A percentile compares a stretch with the other conserved stretches of the same genome.
Conservation (phyloP, 2,888 invertebrate genomes). For the Steinernema carpocapsae region DNA sequence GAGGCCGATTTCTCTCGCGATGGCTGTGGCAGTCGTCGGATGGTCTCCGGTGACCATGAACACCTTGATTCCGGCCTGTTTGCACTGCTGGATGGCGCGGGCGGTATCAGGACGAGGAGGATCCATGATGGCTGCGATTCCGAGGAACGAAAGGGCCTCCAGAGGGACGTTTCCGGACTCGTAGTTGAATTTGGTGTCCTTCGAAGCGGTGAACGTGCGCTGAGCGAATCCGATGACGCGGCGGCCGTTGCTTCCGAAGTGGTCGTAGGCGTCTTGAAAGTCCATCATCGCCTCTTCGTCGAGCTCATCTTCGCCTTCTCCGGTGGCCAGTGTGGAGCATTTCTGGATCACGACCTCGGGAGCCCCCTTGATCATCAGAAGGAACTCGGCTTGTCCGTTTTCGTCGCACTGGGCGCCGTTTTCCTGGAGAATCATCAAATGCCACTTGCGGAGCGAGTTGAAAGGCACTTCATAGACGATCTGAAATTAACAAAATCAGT, state of each 20-base stretch:
- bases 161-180: slow-evolving; percentile 40
- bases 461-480: slow-evolving; percentile 61
- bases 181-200: slow-evolving; percentile 42
- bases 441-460: slow-evolving; percentile 59
- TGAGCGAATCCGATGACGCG: slow-evolving; percentile 47
- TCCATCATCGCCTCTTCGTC: slow-evolving; percentile 43
- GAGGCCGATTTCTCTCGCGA: slow-evolving; percentile 38
- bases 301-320: slow-evolving; percentile 41
- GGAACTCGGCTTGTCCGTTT: slow-evolving; percentile 40
- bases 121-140: slow-evolving; percentile 45
- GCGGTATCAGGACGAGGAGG: slow-evolving; percentile 38
- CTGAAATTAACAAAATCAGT: slow-evolving; percentile 35
- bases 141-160: slow-evolving; percentile 42
- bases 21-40: slow-evolving; percentile 42
- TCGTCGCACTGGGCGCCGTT: slow-evolving; percentile 32
- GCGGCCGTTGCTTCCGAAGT: slow-evolving; percentile 42
- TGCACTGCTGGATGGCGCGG: slow-evolving; percentile 37
- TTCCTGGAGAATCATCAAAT: slow-evolving; percentile 51
- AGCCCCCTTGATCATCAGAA: slow-evolving; percentile 61
- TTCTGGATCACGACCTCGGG: slow-evolving; percentile 56
- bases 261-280: slow-evolving; percentile 43
- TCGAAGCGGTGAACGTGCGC: slow-evolving; percentile 38
- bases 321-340: slow-evolving; percentile 50
- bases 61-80: slow-evolving; percentile 41
- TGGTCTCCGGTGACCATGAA: slow-evolving; percentile 46